Evolutionary conservation across 2,888 invertebrate species (phyloP).

Genomic region (Kryphioiulus occultus): DNA sequence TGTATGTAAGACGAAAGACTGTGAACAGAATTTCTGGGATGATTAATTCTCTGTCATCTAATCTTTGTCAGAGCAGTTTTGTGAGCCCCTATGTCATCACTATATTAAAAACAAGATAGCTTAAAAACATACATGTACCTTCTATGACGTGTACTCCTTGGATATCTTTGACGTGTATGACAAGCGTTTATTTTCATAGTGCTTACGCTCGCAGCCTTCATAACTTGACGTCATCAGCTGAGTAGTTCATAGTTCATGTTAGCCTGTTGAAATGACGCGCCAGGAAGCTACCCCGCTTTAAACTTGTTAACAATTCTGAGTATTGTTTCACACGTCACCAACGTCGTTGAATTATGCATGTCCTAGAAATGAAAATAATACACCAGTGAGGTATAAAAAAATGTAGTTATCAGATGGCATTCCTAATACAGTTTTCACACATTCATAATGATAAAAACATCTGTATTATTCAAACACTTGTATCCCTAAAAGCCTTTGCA

Average conservation of each 20-base stretch:
- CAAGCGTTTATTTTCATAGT: too few relatives aligned
- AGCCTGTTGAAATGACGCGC: not conserved
- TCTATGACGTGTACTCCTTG: not conserved
- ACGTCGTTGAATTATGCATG: not conserved
- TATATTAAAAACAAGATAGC: too few relatives aligned
- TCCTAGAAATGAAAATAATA: not conserved
- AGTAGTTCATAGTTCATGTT: not conserved
- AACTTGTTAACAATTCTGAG: not conserved
- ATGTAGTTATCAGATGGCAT: not conserved
- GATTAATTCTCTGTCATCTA: too few relatives aligned
- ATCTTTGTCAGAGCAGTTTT: too few relatives aligned
- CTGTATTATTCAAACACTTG: too few relatives aligned
- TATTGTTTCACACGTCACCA: not conserved
- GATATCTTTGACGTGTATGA: not conserved
- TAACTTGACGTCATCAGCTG: not conserved
- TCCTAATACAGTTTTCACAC: too few relatives aligned
- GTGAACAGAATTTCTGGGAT: too few relatives aligned
- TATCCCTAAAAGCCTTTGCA: not conserved
- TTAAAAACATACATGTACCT: not conserved
- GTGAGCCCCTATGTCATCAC: too few relatives aligned
- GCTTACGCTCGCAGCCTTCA: not conserved
- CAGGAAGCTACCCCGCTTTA: not conserved
- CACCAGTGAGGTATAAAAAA: not conserved
- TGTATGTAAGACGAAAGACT: too few relatives aligned
- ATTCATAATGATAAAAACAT: too few relatives aligned